Percentiles rank a stretch among this genome's conserved stretches.
Conservation (phyloP, 2,113 vertebrate genomes). For the Pluvialis apricaria region DNA sequence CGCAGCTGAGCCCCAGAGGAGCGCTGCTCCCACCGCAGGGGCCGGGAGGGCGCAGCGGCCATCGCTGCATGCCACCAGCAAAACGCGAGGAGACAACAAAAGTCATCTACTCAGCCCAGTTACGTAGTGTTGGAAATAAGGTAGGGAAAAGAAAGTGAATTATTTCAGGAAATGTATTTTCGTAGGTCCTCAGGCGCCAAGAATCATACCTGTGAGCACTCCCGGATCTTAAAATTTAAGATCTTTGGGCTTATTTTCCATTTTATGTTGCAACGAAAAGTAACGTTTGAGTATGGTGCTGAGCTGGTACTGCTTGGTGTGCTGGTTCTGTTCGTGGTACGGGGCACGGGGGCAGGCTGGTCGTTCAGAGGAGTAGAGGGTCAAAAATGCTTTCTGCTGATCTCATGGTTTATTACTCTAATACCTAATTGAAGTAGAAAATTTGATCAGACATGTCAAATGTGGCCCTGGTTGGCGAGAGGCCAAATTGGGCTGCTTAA, state of each 20-base stretch:
- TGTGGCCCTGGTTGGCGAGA: neutral
- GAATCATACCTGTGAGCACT: neutral
- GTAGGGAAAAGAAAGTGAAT: neutral
- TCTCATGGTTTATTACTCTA: neutral
- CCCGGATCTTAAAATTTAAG: too few relatives aligned
- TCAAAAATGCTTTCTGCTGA: neutral
- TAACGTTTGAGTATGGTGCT: fast-evolving
- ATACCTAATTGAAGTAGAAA: conserved; percentile 3
- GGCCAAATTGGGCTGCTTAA: neutral
- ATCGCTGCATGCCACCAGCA: neutral
- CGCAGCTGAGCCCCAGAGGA: neutral
- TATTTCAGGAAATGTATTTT: neutral
- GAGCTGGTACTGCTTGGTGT: neutral
- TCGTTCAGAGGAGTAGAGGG: neutral
- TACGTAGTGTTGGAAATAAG: neutral
- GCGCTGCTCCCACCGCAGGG: neutral
- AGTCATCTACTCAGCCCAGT: neutral
- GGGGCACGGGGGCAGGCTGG: neutral
- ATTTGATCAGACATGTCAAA: conserved; percentile 35
- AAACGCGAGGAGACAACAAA: neutral
- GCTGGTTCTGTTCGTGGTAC: neutral
- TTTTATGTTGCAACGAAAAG: neutral
- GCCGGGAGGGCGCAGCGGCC: neutral
- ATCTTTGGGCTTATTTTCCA: neutral
- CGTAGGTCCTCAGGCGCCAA: neutral